Base-by-base conservation (phyloP, 2,113 vertebrate genomes). In the Chionodraco myersi region DNA sequence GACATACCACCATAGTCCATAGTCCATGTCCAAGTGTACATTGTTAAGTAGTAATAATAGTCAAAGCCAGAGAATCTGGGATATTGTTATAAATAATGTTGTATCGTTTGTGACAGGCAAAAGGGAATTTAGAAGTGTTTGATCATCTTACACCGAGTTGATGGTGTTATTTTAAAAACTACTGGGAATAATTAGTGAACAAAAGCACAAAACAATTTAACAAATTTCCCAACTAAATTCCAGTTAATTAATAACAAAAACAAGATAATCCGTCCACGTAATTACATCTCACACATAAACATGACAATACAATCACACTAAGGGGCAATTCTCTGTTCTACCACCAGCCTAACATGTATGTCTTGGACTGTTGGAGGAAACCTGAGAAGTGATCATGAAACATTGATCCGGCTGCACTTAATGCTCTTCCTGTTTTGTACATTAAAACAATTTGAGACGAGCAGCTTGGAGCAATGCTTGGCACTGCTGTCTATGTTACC, bases 371-470 rank as follows among this genome's bases (percentile, higher is more conserved):
- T 47, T 14, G 12, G 41, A 72, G 41, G 83, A 86, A 82, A 80
- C 57, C 41, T 62, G 67, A 83, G 62, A 57, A 79, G 75, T 12
- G 30, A 64, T 51, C 41, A 80, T 67, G 14, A 69, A 70, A 64
- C 18, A 67, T n/a, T 53, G 65, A 80, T 75, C 61, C 14, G 21
- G 68, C 41, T 74, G 34, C 61, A 65, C 62, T 78, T 34, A 75
- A 71, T 51, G 53, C 34, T 18, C 64, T 61, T 61, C 58, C 67
- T 76, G 56, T 30, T 72, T 57, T 73, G 36, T 67, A 21, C 63
- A 77, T 76, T 76, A 58, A 79, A 68, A 77, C 59, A 15, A 59
- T 59, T 13, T 69, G 51, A 76, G 58, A 84, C 0, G 71, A 64
- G 51, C 53, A 65, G 57, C 34, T 52, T 72, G 30, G 6, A 57